Evolutionary conservation across 2,888 invertebrate genomes (phyloP).

Genomic region (Imbricaverruca yamaguchii): DNA sequence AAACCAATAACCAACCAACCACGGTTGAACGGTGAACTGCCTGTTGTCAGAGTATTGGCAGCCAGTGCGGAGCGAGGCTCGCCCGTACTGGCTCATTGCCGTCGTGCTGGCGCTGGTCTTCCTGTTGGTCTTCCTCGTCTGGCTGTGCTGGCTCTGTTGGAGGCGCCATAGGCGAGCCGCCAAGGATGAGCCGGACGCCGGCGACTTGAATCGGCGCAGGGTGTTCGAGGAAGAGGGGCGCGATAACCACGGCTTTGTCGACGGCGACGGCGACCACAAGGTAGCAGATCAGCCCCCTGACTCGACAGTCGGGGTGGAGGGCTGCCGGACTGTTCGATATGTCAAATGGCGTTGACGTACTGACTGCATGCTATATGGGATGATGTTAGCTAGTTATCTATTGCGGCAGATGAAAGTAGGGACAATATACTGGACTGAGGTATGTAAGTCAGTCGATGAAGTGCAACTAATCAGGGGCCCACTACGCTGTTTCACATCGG

Average conservation of each 20-base stretch:
- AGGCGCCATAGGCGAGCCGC: not conserved
- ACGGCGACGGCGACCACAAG: constrained; percentile 22
- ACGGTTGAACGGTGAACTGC: too few species aligned
- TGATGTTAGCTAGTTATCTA: too few species aligned
- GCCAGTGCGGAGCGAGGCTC: not conserved
- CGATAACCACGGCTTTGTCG: constrained; percentile 20
- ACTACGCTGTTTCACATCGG: too few species aligned
- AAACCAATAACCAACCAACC: too few species aligned
- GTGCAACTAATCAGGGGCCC: too few species aligned
- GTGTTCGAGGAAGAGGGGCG: constrained; percentile 30
- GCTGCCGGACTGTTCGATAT: too few species aligned
- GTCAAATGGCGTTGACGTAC: too few species aligned
- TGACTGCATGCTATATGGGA: too few species aligned
- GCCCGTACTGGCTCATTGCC: not conserved
- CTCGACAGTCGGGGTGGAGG: too few species aligned
- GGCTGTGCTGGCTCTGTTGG: constrained; percentile 2
- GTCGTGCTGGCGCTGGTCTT: not conserved
- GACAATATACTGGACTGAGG: too few species aligned
- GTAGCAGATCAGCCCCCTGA: not conserved
- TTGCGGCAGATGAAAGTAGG: too few species aligned
- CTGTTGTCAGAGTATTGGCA: not conserved
- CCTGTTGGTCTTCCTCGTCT: not conserved
- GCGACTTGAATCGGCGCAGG: constrained; percentile 30
- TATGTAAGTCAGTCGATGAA: too few species aligned
- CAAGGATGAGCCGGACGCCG: constrained; percentile 14